Percentiles rank a stretch among this genome's conserved stretches.
These are phyloP conservation scores for Silurus meridionalis DNA, from an alignment of 2,113 vertebrate species.

Conservation along the genomic window DNA sequence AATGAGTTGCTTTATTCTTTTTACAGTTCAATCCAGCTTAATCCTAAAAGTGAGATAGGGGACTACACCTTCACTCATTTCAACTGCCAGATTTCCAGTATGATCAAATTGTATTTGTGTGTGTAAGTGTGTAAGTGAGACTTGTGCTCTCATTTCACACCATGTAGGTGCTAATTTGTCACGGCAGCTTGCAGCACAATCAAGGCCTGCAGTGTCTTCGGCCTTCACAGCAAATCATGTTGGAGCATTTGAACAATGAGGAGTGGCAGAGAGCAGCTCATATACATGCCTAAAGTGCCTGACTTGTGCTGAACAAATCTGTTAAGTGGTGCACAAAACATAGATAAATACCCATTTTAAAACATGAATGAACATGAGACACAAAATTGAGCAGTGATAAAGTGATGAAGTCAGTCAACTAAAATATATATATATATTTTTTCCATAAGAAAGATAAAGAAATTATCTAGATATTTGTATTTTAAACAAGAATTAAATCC, in stretches of 20 bases:
- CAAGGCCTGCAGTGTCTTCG: constrained; percentile 49
- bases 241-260: constrained; percentile 48
- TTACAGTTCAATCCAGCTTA: background rate
- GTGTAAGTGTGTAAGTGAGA: constrained; percentile 42
- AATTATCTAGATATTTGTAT: background rate
- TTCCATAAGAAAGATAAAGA: background rate
- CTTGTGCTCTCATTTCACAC: constrained; percentile 54
- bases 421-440: background rate
- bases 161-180: constrained; percentile 56
- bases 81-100: background rate
- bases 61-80: background rate
- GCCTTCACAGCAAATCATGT: constrained; percentile 53
- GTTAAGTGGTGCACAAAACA: constrained; percentile 6
- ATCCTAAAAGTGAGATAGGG: background rate
- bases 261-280: constrained; percentile 45
- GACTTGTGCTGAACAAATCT: background rate
- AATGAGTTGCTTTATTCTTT: background rate
- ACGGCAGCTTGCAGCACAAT: constrained; percentile 55
- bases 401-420: background rate
- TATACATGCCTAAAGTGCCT: constrained; percentile 4
- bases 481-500: background rate
- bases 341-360: background rate
- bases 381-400: constrained; percentile 12
- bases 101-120: constrained; percentile 16
- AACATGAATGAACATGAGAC: background rate